Evolutionary conservation across 2,113 vertebrate genomes (phyloP), one percentile per base, ranked within the genome.

Genomic region (Phyllopteryx taeniolatus): DNA sequence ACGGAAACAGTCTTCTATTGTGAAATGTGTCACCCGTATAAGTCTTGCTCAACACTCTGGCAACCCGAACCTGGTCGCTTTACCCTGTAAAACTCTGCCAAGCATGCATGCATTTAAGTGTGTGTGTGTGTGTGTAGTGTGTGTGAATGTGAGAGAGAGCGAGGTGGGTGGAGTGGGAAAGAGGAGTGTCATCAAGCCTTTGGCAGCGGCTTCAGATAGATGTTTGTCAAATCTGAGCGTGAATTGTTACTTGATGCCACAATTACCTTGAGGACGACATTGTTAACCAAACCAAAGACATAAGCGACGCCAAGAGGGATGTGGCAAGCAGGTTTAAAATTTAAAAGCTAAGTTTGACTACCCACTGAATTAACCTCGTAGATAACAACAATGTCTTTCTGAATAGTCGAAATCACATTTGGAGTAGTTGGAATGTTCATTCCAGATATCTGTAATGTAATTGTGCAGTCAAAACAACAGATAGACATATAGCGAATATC

Each of bases 1-100:
- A 88, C 65, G 78, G 31, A 60, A 22, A 70, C 77, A 31, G 60
- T 81, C 35, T 73, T 1, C 12, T 19, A 70, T 82, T 85, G 73
- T 74, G 77, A 87, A 90, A 89, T 80, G n/a, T 54, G 53, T 61
- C 46, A 74, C 61, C 65, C 56, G 60, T 70, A 77, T 79, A 70
- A 72, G 72, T 82, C 72, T 81, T 86, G 51, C 73, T 73, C 79
- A 84, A 81, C 63, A 66, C 57, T 61, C 73, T 73, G 49, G 9
- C 62, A 75, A 76, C 64, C 78, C 66, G 80, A 85, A 84, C 80
- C 71, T 71, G 81, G 79, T 80, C 65, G 17, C 76, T 79, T 79
- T 74, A 79, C 53, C 72, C 74, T 63, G 57, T 43, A 72, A 67
- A 59, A 75, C 67, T 68, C 46, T 81, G 75, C 70, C 80, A 84